These are phyloP conservation scores for Craseonycteris thonglongyai DNA, from an alignment of 2,113 vertebrate genomes.

Conservation along the genomic window DNA sequence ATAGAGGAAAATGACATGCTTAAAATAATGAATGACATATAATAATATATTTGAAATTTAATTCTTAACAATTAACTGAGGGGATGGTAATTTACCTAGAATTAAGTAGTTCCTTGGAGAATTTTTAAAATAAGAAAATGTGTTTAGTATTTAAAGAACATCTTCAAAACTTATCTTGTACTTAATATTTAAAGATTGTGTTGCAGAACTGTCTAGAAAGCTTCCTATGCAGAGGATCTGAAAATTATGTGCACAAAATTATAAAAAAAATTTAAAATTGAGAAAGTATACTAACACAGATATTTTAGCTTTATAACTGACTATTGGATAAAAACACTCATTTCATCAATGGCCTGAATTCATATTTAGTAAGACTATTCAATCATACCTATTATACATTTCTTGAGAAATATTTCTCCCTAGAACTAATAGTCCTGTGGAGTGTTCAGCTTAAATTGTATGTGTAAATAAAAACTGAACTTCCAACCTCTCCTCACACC, in stretches of 20 bases:
- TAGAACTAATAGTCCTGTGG: conserved; percentile 40
- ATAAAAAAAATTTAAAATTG: conserved; percentile 31
- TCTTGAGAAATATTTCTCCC: conserved; percentile 32
- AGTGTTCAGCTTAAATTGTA: conserved; percentile 53
- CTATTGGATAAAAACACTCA: conserved; percentile 5
- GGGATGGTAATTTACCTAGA: background rate
- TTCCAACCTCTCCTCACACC: conserved; percentile 39
- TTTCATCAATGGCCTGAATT: conserved; percentile 37
- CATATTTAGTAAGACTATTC: conserved; percentile 46
- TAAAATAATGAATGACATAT: background rate
- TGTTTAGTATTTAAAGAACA: background rate
- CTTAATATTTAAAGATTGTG: conserved; percentile 4
- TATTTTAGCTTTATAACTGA: conserved; percentile 32
- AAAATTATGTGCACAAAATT: conserved; percentile 48
- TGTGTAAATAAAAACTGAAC: conserved; percentile 63
- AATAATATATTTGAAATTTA: conserved; percentile 17
- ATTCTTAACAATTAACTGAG: background rate
- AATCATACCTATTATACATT: conserved; percentile 49
- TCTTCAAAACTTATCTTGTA: background rate
- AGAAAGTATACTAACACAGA: background rate
- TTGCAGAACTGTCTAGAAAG: conserved; percentile 40
- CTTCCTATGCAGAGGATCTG: conserved; percentile 10
- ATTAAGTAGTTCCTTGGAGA: background rate
- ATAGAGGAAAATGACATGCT: background rate
- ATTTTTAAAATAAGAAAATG: background rate